Conservation (phyloP, 2,797 vertebrate species). For the Aselliscus stoliczkanus region DNA sequence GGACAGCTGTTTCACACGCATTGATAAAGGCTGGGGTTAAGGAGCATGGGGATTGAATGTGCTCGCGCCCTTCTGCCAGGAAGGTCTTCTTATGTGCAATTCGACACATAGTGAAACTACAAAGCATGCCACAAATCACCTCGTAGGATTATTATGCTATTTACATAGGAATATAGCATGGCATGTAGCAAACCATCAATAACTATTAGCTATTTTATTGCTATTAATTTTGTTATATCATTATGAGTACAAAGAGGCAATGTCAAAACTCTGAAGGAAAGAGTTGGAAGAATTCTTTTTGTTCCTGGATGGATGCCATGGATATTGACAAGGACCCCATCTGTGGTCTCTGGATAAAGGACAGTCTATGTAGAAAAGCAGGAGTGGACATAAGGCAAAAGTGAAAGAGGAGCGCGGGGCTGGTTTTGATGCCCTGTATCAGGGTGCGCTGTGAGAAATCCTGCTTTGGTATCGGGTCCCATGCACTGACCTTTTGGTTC, state of each 20-base stretch:
- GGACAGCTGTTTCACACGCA: neutral
- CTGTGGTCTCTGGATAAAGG: neutral
- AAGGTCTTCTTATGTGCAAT: neutral
- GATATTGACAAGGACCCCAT: neutral
- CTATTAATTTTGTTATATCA: neutral
- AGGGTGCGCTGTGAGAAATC: neutral
- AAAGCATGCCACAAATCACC: neutral
- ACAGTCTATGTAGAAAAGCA: neutral
- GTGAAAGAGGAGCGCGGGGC: neutral
- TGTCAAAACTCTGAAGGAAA: neutral
- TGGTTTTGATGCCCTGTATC: neutral
- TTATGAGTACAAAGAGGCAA: neutral
- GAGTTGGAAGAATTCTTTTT: neutral
- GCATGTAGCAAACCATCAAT: neutral
- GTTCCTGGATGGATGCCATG: neutral
- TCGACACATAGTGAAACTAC: neutral
- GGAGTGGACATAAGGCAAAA: neutral
- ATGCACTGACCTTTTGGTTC: conserved; percentile 26
- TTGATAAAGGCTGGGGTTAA: neutral
- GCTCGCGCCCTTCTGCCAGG: neutral
- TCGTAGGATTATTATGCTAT: neutral
- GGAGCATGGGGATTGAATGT: neutral
- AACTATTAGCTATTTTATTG: neutral
- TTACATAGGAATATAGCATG: neutral
- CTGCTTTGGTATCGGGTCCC: neutral